Evolutionary conservation across 2,888 invertebrate genomes (phyloP), one percentile per base, ranked within the genome.

Genomic region (Ctenicera cuprea): DNA sequence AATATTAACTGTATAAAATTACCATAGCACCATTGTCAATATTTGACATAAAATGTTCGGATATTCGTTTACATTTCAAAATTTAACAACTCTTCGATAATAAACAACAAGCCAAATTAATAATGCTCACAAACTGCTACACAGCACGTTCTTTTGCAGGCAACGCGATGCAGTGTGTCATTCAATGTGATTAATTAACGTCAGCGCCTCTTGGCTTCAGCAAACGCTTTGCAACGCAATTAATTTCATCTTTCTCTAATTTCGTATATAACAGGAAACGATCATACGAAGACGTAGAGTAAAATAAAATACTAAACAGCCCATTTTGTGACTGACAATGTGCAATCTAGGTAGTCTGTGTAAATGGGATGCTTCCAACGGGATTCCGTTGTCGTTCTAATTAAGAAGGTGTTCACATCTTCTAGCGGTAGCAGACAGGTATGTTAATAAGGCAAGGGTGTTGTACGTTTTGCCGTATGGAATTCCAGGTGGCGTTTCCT

Each of bases 321-420:
- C 50, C 57, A 66, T 50, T 66, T 59, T 66, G 26, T 54, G 50
- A 64, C 50, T 73, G 64, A 68, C 74, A 77, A 75, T 75, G 69
- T 61, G 73, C 74, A 73, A 75, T 77, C 66, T 71, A 73, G 67
- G 71, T 52, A 71, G 38, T 57, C 54, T 65, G 66, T 67, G 66
- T 75, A 75, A 74, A 76, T 74, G 74, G 68, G 64, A 67, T 59
- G 70, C 71, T 74, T 68, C 75, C 64, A 57, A 48, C 68, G 62
- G 72, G 75, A 73, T 54, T 70, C 62, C 71, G 73, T 76, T 75
- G 75, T 71, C 73, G 71, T 75, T 73, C 73, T 73, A 77, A 77
- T 77, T 77, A 77, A 77, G 75, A 63, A 67, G 64, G 74, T 64
- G 75, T 73, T 73, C 73, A 54, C 70, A 71, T 75, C 72, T 76